Percentiles rank a stretch among this genome's conserved stretches.
Evolutionary conservation across 2,888 invertebrate genomes (phyloP).

Genomic region (Gryllus longicercus): DNA sequence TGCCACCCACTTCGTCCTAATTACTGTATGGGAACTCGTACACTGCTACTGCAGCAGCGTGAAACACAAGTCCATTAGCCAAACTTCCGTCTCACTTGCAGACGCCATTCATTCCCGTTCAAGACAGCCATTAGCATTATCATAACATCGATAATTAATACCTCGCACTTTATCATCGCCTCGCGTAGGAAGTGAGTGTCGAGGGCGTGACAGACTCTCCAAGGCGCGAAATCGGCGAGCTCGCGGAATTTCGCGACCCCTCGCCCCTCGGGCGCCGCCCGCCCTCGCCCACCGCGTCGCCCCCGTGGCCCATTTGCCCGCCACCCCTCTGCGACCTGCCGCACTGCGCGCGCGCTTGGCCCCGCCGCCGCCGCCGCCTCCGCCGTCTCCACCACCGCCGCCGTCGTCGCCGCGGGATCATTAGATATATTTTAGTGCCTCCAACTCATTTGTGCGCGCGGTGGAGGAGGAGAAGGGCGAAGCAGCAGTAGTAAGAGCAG

Average conservation of each 20-base stretch:
- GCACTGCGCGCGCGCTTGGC: not conserved
- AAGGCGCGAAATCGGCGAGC: too few relatives aligned
- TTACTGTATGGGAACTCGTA: not conserved
- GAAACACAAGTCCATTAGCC: not conserved
- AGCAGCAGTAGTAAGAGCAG: slow-evolving; percentile 2
- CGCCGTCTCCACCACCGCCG: not conserved
- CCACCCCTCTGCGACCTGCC: not conserved
- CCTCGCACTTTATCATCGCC: not conserved
- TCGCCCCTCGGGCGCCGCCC: too few relatives aligned
- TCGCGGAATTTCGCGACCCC: too few relatives aligned
- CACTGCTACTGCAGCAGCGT: not conserved
- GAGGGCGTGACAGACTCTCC: too few relatives aligned
- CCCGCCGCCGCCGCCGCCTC: not conserved
- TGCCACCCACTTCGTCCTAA: too few relatives aligned
- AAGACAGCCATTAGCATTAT: not conserved
- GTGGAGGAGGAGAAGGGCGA: not conserved
- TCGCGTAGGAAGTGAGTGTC: not conserved
- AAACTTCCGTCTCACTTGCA: not conserved
- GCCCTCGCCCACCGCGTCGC: too few relatives aligned
- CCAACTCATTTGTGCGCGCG: not conserved
- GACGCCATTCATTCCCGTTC: not conserved
- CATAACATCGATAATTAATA: slow-evolving; percentile 17
- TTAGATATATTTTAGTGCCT: slow-evolving; percentile 17
- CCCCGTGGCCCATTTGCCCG: not conserved
- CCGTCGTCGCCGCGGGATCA: slow-evolving; percentile 17